Evolutionary conservation across 2,797 vertebrate species (phyloP).

Genomic region (Rousettus madagascariensis): DNA sequence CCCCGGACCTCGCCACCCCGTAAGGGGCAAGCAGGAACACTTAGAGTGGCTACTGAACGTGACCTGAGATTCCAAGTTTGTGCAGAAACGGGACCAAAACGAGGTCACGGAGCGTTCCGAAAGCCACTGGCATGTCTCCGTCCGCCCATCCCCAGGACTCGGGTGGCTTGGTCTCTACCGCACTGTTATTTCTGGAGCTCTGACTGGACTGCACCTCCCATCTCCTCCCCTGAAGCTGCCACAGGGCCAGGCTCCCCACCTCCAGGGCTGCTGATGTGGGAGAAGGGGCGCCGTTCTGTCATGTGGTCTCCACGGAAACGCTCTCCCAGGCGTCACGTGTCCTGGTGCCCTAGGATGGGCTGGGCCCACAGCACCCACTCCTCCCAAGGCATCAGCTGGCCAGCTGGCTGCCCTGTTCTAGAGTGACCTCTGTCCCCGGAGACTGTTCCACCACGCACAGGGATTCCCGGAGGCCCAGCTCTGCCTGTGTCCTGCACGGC

Average conservation of each 20-base stretch:
- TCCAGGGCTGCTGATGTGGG: accelerated
- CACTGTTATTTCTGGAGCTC: too few species aligned
- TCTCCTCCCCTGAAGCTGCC: neutral
- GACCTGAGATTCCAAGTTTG: accelerated
- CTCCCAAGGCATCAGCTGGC: accelerated
- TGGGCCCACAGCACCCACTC: accelerated
- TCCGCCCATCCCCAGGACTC: accelerated
- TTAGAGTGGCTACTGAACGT: accelerated
- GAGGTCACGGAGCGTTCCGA: neutral
- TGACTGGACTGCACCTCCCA: accelerated
- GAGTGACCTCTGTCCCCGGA: neutral
- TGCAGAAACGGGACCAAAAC: neutral
- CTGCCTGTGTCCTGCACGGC: accelerated
- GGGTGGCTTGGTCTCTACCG: accelerated
- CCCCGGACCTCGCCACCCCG: accelerated
- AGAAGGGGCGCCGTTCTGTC: accelerated
- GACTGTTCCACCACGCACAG: accelerated
- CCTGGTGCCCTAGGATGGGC: neutral
- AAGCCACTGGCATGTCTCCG: neutral
- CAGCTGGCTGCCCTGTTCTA: accelerated
- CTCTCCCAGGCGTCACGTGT: accelerated
- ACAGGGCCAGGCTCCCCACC: accelerated
- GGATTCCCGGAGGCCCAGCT: accelerated
- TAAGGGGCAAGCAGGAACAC: neutral
- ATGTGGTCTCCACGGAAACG: accelerated